These are phyloP conservation scores for Pygoscelis adeliae DNA, from an alignment of 2,113 vertebrate species.

Conservation along the genomic window DNA sequence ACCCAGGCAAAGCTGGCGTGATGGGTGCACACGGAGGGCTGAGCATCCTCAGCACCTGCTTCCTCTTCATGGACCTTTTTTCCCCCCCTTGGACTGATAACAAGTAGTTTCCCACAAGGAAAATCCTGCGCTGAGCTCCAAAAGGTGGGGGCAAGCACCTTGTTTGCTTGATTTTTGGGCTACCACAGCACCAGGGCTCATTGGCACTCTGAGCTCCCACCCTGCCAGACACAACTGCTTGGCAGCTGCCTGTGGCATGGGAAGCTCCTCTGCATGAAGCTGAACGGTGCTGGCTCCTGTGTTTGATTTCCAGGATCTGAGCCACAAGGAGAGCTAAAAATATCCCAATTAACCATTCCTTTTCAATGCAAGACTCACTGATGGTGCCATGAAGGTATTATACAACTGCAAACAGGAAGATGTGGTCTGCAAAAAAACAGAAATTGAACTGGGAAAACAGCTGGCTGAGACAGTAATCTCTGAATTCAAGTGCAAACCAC, in stretches of 20 bases:
- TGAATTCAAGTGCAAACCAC: neutral
- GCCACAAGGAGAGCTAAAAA: conserved; percentile 15
- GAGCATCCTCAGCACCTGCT: neutral
- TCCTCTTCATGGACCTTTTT: neutral
- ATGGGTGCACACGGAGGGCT: rapidly evolving
- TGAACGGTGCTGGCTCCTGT: neutral
- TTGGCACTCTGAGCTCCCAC: neutral
- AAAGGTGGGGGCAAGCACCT: neutral
- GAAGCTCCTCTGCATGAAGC: neutral
- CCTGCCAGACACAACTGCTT: neutral
- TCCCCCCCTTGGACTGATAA: neutral
- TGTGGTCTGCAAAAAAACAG: neutral
- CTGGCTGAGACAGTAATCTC: neutral
- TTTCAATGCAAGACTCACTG: neutral
- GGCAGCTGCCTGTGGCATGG: rapidly evolving
- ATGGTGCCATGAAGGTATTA: neutral
- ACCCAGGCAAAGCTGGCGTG: neutral
- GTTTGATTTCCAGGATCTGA: neutral
- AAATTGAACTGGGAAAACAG: neutral
- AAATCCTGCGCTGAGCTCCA: neutral
- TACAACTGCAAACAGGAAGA: neutral
- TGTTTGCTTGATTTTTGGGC: neutral
- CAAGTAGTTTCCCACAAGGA: neutral
- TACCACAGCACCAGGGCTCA: neutral
- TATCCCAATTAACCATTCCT: neutral